A percentile compares a stretch with the other conserved stretches of the same genome.
phyloP scores from a whole-genome alignment of 2,888 invertebrate species.

The Oxycera nigricornis region DNA sequence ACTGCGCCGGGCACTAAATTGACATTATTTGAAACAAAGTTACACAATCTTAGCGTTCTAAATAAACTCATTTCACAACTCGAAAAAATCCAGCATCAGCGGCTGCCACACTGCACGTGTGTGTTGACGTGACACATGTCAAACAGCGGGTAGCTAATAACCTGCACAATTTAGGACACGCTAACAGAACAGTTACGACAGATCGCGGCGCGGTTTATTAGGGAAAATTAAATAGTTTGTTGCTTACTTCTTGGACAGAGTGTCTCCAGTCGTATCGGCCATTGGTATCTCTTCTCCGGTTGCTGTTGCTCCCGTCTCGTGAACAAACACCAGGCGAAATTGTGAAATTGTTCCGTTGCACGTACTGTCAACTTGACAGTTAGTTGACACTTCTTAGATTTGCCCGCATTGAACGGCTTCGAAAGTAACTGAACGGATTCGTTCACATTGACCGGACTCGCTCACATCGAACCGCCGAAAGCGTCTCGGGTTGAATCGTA shows the following conservation, averaged over 20 bases:
- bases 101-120: conserved; percentile 27
- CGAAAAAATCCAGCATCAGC: not conserved
- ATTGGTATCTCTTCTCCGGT: conserved; percentile 58
- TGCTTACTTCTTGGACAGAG: conserved; percentile 74
- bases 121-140: conserved; percentile 15
- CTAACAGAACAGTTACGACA: not conserved
- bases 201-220: not conserved
- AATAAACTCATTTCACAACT: not conserved
- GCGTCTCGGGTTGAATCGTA: no score
- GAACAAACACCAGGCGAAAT: conserved; percentile 27
- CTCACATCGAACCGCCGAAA: no score
- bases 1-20: not conserved
- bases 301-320: no score
- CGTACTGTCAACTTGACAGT: not conserved
- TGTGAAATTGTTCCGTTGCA: conserved; percentile 33
- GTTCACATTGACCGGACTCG: not conserved
- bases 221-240: not conserved
- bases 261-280: conserved; percentile 68
- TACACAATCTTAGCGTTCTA: conserved; percentile 7
- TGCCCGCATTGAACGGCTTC: not conserved
- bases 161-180: not conserved
- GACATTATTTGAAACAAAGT: not conserved
- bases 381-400: not conserved
- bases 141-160: conserved; percentile 1
- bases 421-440: not conserved